Percentiles rank a stretch among this genome's conserved stretches.
Evolutionary conservation across 1,140 invertebrate genomes (phyloP).

Genomic region (Microvelia longipes): DNA sequence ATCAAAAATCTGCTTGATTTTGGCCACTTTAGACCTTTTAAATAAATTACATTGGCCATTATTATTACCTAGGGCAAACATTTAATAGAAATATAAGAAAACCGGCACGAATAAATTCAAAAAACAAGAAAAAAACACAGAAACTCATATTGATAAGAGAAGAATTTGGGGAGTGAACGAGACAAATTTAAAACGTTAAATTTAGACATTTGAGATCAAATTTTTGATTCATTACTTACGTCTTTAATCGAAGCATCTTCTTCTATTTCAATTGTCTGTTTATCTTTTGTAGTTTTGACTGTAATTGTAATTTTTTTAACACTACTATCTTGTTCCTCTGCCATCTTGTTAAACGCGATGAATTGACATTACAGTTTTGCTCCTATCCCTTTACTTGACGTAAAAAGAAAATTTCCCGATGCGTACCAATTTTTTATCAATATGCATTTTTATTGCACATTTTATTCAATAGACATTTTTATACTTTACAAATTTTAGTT

Average conservation of each 20-base stretch:
- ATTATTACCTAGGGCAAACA: no score
- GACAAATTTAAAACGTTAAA: neutral
- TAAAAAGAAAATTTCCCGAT: no score
- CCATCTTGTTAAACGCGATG: conserved; percentile 25
- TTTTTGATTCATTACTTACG: conserved; percentile 41
- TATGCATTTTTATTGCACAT: no score
- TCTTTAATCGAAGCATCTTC: conserved; percentile 77
- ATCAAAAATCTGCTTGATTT: no score
- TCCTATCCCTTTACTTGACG: no score
- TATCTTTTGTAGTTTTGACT: conserved; percentile 92
- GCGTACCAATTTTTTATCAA: no score
- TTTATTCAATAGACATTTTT: no score
- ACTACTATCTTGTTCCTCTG: conserved; percentile 29
- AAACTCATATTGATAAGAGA: neutral
- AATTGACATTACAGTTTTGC: neutral
- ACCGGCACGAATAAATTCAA: neutral
- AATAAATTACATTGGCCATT: no score
- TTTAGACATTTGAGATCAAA: neutral
- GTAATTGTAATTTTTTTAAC: conserved; percentile 62
- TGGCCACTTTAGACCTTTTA: no score
- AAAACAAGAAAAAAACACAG: neutral
- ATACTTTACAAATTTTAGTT: no score
- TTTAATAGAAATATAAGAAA: no score
- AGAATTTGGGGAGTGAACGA: neutral
- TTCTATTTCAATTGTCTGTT: conserved; percentile 72